These are phyloP conservation scores for Caenorhabditis panamensis DNA, from an alignment of 2,888 invertebrate genomes.

Conservation along the genomic window DNA sequence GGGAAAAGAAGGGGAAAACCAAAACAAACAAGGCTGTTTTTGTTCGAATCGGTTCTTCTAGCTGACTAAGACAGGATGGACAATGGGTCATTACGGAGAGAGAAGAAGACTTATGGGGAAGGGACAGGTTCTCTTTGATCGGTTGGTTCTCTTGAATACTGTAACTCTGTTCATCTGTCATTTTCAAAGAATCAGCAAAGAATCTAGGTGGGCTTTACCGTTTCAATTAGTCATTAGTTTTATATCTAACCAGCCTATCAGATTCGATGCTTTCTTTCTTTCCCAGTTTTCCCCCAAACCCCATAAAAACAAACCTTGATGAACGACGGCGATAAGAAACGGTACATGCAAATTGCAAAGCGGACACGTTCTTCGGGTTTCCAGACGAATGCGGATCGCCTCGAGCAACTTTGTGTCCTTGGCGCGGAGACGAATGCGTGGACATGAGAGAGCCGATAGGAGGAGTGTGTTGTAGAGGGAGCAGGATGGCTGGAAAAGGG, in stretches of 20 bases:
- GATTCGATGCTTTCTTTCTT: not conserved
- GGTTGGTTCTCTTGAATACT: too few relatives aligned
- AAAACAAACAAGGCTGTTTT: conserved; percentile 35
- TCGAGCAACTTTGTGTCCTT: conserved; percentile 59
- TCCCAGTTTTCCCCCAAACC: too few relatives aligned
- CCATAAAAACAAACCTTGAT: conserved; percentile 68
- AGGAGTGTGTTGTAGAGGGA: conserved; percentile 67
- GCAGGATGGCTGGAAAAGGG: conserved; percentile 68
- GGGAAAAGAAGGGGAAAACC: conserved; percentile 11
- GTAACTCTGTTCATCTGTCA: too few relatives aligned
- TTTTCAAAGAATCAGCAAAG: too few relatives aligned
- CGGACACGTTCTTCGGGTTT: conserved; percentile 60
- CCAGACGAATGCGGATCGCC: conserved; percentile 42
- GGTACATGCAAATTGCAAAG: conserved; percentile 67
- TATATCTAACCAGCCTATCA: conserved; percentile 36
- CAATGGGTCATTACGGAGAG: conserved; percentile 8
- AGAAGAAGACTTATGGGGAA: not conserved
- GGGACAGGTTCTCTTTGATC: not conserved
- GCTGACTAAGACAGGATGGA: not conserved
- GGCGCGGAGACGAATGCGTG: conserved; percentile 54
- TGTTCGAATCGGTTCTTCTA: not conserved
- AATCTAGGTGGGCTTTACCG: too few relatives aligned
- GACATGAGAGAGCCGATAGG: conserved; percentile 57
- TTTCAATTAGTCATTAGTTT: not conserved
- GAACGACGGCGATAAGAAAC: conserved; percentile 66